A percentile compares a stretch with the other conserved stretches of the same genome.
Evolutionary conservation across 1,140 invertebrate species (phyloP).

Genomic region (Sitophilus oryzae): DNA sequence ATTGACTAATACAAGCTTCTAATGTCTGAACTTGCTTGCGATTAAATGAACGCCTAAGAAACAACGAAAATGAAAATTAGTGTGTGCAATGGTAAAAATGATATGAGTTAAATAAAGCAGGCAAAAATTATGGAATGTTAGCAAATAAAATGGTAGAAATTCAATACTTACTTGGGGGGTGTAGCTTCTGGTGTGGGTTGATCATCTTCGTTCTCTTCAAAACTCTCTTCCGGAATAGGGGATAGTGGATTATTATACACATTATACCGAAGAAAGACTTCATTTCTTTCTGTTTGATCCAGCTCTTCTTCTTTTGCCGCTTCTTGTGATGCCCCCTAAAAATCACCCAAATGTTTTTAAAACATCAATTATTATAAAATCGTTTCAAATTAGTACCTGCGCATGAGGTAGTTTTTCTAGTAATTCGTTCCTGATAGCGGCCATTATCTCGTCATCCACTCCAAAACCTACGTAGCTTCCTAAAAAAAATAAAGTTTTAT

Average conservation of each 20-base stretch:
- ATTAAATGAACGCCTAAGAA: not conserved
- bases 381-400: conserved; percentile 50
- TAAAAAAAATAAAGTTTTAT: conserved; percentile 28
- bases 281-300: conserved; percentile 39
- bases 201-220: conserved; percentile 31
- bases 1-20: conserved; percentile 15
- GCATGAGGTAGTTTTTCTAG: conserved; percentile 63
- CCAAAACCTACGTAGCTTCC: conserved; percentile 53
- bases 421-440: conserved; percentile 63
- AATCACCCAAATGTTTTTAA: not conserved
- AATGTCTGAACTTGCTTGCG: conserved; percentile 7
- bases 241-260: conserved; percentile 53
- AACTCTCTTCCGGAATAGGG: conserved; percentile 58
- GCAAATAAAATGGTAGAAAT: not conserved
- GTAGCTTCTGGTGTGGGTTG: not conserved
- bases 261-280: conserved; percentile 50
- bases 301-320: conserved; percentile 35
- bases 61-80: conserved; percentile 4
- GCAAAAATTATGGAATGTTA: not conserved
- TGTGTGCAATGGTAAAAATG: not conserved
- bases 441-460: conserved; percentile 64
- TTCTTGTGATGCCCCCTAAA: conserved; percentile 15
- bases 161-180: conserved; percentile 26
- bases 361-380: conserved; percentile 1
- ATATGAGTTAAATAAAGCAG: not conserved